Percentiles rank a stretch among this genome's conserved stretches.
Conservation (phyloP, 2,888 invertebrate genomes). For the Meteorus cinctellus region DNA sequence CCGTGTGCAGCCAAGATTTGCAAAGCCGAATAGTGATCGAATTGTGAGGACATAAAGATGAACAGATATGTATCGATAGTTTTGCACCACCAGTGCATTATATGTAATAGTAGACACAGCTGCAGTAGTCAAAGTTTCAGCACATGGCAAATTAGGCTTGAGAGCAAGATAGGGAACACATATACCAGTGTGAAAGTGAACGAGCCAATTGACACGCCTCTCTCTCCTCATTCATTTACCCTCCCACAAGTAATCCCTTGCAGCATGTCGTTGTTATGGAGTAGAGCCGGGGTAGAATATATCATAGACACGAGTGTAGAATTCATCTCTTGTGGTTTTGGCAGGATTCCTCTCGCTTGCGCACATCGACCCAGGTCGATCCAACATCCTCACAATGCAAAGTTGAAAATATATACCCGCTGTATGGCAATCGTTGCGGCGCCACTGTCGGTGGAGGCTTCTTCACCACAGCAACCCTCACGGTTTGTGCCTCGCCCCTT, state of each 20-base stretch:
- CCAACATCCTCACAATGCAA: conserved; percentile 38
- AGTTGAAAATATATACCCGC: not conserved
- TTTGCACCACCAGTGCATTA: conserved; percentile 36
- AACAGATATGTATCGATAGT: conserved; percentile 40
- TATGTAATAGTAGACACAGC: conserved; percentile 49
- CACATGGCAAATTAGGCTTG: conserved; percentile 6
- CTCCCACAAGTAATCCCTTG: conserved; percentile 30
- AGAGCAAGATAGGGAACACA: not conserved
- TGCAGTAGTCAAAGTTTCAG: conserved; percentile 37
- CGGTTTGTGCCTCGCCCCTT: conserved; percentile 44
- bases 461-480: conserved; percentile 28
- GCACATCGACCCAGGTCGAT: conserved; percentile 49
- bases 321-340: conserved; percentile 47
- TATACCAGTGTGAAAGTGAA: conserved; percentile 20
- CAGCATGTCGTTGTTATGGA: conserved; percentile 48
- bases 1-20: conserved; percentile 58
- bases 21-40: conserved; percentile 64
- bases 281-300: conserved; percentile 48
- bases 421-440: conserved; percentile 37
- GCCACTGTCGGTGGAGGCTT: conserved; percentile 41
- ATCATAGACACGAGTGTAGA: conserved; percentile 30
- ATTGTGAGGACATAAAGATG: not conserved
- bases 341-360: conserved; percentile 17
- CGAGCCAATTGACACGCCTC: conserved; percentile 46
- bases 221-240: conserved; percentile 28